Evolutionary conservation across 2,888 invertebrate genomes (phyloP).

Genomic region (Tinea semifulvella): DNA sequence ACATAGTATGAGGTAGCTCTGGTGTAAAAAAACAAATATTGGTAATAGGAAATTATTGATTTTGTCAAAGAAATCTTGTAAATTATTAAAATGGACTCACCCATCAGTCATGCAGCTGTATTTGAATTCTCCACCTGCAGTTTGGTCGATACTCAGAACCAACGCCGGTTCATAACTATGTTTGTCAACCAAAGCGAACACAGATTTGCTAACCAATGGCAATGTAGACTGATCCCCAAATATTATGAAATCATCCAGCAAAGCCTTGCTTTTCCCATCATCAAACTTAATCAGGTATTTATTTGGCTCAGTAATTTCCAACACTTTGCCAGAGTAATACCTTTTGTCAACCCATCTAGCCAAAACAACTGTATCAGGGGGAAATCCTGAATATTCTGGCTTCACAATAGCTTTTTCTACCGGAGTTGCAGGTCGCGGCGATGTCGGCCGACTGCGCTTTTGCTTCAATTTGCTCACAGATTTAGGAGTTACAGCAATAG

Average conservation of each 20-base stretch:
- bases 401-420: constrained; percentile 44
- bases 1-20: no score
- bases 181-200: constrained; percentile 62
- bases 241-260: constrained; percentile 70
- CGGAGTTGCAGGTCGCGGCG: constrained; percentile 52
- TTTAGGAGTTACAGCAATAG: constrained; percentile 48
- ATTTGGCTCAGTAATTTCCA: constrained; percentile 62
- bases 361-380: constrained; percentile 61
- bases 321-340: constrained; percentile 71
- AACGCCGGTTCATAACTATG: constrained; percentile 64
- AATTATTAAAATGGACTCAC: constrained; percentile 29
- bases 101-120: constrained; percentile 60
- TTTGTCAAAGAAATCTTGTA: neutral
- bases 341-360: constrained; percentile 76
- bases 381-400: constrained; percentile 43
- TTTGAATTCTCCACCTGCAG: constrained; percentile 48
- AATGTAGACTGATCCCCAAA: constrained; percentile 60
- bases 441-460: constrained; percentile 44
- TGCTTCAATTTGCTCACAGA: constrained; percentile 51
- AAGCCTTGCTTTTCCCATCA: constrained; percentile 67
- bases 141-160: constrained; percentile 54
- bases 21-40: no score
- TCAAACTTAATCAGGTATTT: constrained; percentile 72
- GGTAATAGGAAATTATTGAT: no score
- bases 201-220: constrained; percentile 61